These are phyloP conservation scores for Burhinus bistriatus DNA, from an alignment of 2,113 vertebrate species.

Conservation along the genomic window DNA sequence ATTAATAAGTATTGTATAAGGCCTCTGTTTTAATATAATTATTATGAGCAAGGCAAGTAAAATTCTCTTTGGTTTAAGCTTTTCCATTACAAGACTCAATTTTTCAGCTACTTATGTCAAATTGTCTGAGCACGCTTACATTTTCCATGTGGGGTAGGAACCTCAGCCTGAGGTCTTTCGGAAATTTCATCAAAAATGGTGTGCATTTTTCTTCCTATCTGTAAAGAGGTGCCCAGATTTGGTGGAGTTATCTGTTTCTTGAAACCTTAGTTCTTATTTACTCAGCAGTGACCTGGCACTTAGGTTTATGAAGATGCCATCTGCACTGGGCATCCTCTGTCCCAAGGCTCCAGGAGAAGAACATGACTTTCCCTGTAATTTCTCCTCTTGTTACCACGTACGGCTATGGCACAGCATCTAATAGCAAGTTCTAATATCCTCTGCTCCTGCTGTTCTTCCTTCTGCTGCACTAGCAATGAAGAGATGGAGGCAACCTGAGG, in stretches of 20 bases:
- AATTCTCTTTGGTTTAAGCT: not conserved
- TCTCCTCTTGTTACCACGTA: slow-evolving; percentile 19
- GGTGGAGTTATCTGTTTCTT: not conserved
- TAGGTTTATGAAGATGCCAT: slow-evolving; percentile 25
- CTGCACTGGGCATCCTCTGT: slow-evolving; percentile 47
- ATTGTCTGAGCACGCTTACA: not conserved
- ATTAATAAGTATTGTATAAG: not conserved
- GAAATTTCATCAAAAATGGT: not conserved
- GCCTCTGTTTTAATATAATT: not conserved
- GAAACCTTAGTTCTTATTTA: slow-evolving; percentile 18
- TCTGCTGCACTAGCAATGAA: slow-evolving; percentile 33
- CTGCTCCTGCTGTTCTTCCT: slow-evolving; percentile 55
- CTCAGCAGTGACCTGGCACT: not conserved
- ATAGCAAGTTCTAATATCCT: slow-evolving; percentile 55
- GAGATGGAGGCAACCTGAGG: not conserved
- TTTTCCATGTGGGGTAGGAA: not conserved
- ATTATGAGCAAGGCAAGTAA: not conserved
- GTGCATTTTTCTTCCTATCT: not conserved
- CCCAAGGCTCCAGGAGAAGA: slow-evolving; percentile 11
- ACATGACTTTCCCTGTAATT: slow-evolving; percentile 24
- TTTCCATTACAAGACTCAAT: not conserved
- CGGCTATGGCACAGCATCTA: slow-evolving; percentile 14
- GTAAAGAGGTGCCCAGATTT: not conserved
- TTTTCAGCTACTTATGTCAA: not conserved
- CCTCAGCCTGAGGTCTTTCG: not conserved